These are phyloP conservation scores for Nomada goodeniana DNA, from an alignment of 2,888 invertebrate species.

Conservation along the genomic window DNA sequence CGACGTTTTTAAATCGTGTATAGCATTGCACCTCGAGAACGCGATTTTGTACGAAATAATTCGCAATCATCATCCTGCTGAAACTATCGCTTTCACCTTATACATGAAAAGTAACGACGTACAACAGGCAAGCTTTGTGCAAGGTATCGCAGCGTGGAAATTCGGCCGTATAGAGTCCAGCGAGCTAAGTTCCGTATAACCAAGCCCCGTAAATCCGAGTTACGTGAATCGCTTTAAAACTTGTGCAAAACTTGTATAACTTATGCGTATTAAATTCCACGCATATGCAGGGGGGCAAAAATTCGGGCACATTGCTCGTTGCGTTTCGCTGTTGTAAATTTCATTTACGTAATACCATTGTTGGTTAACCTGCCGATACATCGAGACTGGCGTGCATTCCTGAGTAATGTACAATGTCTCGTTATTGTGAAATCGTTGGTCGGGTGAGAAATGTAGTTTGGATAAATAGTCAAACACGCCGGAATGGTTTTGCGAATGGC, in stretches of 20 bases:
- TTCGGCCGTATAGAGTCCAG: background rate
- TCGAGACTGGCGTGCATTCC: background rate
- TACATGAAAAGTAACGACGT: conserved; percentile 3
- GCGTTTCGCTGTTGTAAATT: background rate
- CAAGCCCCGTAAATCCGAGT: conserved; percentile 18
- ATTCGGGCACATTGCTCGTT: background rate
- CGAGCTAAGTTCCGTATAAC: conserved; percentile 11
- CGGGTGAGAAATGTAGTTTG: background rate
- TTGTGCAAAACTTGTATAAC: conserved; percentile 6
- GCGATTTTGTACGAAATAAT: background rate
- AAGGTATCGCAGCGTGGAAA: conserved; percentile 15
- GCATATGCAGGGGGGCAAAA: conserved; percentile 6
- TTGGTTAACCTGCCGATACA: background rate
- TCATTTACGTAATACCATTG: conserved; percentile 7
- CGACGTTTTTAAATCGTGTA: no score
- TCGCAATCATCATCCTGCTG: background rate
- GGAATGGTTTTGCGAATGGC: no score
- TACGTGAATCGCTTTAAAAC: conserved; percentile 2
- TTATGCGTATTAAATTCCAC: background rate
- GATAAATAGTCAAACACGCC: background rate
- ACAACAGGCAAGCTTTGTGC: conserved; percentile 16
- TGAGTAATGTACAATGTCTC: background rate
- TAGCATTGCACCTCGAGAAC: no score
- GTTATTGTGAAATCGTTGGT: background rate
- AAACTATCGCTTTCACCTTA: conserved; percentile 19